Base-by-base conservation (phyloP, 1,140 invertebrate genomes). In the Antheraea mylitta region DNA sequence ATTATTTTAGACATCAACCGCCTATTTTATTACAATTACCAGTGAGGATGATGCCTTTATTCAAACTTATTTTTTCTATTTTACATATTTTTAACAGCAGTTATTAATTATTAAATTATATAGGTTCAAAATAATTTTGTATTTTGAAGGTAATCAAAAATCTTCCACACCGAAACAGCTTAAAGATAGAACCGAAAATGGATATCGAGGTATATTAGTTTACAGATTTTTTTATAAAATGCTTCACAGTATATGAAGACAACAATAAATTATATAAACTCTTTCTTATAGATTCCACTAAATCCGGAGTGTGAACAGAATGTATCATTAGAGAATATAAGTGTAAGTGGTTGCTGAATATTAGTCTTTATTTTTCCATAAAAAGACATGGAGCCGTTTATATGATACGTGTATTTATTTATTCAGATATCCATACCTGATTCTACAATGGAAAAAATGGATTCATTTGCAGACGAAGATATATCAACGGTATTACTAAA, bases 111-210 rank as follows among this genome's bases (percentile, higher is more conserved):
- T 42, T 18, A 4, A 42, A 64, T 18, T 18, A 6, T 36, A 42
- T 42, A 7, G 8, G 38, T 2, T 42, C 11, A 53, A 53, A 16
- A 6, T 53, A 53, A 53, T 53, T 53, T 53, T 16, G 45, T 53
- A 53, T n/a, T 53, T 16, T 53, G 0, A 53, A 53, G 45, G 45
- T 53, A 16, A 53, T 13, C 11, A 53, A 53, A 53, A 10, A 1
- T 16, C 45, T 53, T 71, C 69, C 70, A 38, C 73, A 73, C 69
- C 76, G 79, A 6, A 76, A 60, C 67, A 68, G 67, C 22, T 68
- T 60, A 10, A 86, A 70, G 42, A 63, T 69, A 18, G 81, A 85
- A 66, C 81, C 81, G 16, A 87, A 81, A 73, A 72, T 73, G 53
- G 80, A 84, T 68, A 30, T 83, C 3, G 81, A 83, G 75, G 79